Conservation (phyloP, 2,888 invertebrate genomes). For the Agrypnus murinus region DNA sequence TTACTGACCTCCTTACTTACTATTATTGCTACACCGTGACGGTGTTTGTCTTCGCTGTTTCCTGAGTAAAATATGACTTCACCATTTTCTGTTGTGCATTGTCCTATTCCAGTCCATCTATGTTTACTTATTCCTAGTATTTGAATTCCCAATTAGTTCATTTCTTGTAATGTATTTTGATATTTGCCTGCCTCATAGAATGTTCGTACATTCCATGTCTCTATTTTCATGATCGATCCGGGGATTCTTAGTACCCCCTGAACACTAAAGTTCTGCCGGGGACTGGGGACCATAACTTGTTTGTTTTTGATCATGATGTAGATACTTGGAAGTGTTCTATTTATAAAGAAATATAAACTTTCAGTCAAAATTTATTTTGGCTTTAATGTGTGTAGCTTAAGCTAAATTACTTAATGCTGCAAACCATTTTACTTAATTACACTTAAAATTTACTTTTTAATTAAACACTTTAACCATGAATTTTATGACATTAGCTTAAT, state of each 20-base stretch:
- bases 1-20: slow-evolving; percentile 13
- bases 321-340: slow-evolving; percentile 11
- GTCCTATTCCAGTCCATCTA: slow-evolving; percentile 2
- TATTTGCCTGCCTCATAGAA: slow-evolving; percentile 7
- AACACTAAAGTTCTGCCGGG: slow-evolving; percentile 7
- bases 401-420: too few species aligned
- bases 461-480: too few species aligned
- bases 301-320: slow-evolving; percentile 15
- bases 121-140: slow-evolving; percentile 10
- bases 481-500: too few species aligned
- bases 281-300: slow-evolving; percentile 7
- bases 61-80: slow-evolving; percentile 17
- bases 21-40: slow-evolving; percentile 11
- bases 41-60: slow-evolving; percentile 11
- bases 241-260: background rate
- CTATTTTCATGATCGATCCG: background rate
- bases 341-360: too few species aligned
- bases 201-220: background rate
- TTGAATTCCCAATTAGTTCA: background rate
- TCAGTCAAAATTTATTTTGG: too few species aligned
- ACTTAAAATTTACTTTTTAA: too few species aligned
- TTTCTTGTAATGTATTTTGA: slow-evolving; percentile 19
- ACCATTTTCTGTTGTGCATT: slow-evolving; percentile 7
- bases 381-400: too few species aligned
- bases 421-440: too few species aligned